Conservation (phyloP, 2,888 invertebrate genomes). For the Chirona hameri region DNA sequence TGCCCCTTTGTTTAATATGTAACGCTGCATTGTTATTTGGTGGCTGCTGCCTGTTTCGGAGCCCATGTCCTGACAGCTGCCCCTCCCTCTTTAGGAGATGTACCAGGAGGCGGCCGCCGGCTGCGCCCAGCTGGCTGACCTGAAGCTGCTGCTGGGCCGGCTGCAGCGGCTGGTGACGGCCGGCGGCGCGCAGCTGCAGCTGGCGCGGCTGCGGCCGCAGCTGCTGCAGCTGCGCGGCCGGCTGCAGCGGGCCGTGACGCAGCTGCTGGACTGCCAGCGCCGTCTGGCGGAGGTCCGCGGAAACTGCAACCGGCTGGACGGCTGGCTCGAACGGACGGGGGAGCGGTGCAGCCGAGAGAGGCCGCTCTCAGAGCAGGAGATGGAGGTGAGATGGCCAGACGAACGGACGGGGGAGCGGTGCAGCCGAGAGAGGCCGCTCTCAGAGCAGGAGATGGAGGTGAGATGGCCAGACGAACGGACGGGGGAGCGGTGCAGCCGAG, state of each 20-base stretch:
- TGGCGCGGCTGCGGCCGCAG: conserved; percentile 97
- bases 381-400: background rate
- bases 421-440: background rate
- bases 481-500: background rate
- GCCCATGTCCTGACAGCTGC: conserved; percentile 32
- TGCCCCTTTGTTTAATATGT: too few relatives aligned
- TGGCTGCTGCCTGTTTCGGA: too few relatives aligned
- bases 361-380: background rate
- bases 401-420: background rate
- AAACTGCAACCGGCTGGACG: conserved; percentile 45
- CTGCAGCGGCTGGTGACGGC: conserved; percentile 88
- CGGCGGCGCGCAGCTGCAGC: conserved; percentile 97
- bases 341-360: background rate
- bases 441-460: background rate
- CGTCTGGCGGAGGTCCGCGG: conserved; percentile 91
- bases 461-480: background rate
- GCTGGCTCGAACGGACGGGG: background rate
- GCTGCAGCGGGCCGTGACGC: conserved; percentile 65
- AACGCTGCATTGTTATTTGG: too few relatives aligned
- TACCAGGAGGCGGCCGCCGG: conserved; percentile 62
- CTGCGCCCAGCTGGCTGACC: conserved; percentile 72
- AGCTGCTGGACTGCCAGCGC: conserved; percentile 69
- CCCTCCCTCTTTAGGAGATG: conserved; percentile 40
- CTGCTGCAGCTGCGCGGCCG: conserved; percentile 81
- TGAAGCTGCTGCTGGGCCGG: conserved; percentile 88